Percentiles rank a stretch among this genome's conserved stretches.
Evolutionary conservation across 2,113 vertebrate species (phyloP).

Genomic region (Cyanoderma ruficeps): DNA sequence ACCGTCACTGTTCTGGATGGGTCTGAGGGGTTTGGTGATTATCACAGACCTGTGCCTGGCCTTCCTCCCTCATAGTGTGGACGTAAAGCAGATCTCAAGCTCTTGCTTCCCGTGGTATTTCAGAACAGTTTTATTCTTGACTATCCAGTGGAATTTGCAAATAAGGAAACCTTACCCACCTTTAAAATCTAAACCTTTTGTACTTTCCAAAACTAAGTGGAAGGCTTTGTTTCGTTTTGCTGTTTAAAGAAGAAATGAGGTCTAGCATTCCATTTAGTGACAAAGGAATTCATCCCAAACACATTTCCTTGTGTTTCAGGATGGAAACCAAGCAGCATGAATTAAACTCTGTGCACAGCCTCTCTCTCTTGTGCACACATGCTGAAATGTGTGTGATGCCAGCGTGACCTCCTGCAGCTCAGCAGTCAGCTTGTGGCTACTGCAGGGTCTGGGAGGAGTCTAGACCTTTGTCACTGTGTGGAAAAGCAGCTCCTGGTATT

Average conservation of each 20-base stretch:
- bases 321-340: not conserved
- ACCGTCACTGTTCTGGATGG: not conserved
- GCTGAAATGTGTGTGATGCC: not conserved
- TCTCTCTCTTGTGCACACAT: accelerated
- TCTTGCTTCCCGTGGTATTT: not conserved
- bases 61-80: not conserved
- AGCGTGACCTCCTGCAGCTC: not conserved
- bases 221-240: not conserved
- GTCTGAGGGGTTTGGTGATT: not conserved
- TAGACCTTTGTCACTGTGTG: not conserved
- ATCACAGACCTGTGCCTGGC: not conserved
- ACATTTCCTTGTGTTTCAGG: not conserved
- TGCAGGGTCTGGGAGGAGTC: not conserved
- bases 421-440: not conserved
- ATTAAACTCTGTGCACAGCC: not conserved
- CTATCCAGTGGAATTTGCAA: not conserved
- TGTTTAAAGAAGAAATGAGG: constrained; percentile 34
- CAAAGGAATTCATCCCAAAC: constrained; percentile 1
- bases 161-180: not conserved
- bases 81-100: not conserved
- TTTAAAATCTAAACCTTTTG: not conserved
- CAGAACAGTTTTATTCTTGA: not conserved
- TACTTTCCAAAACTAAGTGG: not conserved
- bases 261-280: constrained; percentile 20
- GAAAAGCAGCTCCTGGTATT: not conserved